These are phyloP conservation scores for Phyllostomus hastatus DNA, from an alignment of 2,113 vertebrate species.

Conservation along the genomic window DNA sequence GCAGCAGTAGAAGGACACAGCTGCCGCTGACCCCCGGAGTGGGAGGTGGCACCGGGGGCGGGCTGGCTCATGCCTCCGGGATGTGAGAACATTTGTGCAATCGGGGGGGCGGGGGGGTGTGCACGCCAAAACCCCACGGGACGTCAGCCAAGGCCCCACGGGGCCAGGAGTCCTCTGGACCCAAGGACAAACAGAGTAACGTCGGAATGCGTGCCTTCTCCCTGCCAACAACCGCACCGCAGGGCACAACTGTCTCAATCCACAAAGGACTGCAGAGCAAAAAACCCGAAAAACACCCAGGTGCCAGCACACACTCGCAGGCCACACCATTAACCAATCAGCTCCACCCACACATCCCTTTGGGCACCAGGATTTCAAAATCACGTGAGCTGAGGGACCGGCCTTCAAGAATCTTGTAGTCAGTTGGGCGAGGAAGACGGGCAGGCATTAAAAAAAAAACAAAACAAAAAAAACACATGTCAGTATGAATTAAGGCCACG, in stretches of 20 bases:
- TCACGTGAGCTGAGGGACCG: not conserved
- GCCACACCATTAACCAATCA: not conserved
- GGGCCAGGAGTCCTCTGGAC: not conserved
- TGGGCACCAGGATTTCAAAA: not conserved
- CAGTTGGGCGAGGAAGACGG: not conserved
- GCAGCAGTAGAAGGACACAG: conserved; percentile 17
- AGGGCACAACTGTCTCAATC: not conserved
- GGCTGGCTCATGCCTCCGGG: not conserved
- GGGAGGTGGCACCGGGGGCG: not conserved
- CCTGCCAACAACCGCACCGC: not conserved
- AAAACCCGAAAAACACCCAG: too few species aligned
- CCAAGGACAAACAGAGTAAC: fast-evolving
- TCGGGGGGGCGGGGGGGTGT: fast-evolving
- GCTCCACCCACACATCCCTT: not conserved
- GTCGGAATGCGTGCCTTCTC: not conserved
- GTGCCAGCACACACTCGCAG: too few species aligned
- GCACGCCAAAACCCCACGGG: not conserved
- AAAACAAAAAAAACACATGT: too few species aligned
- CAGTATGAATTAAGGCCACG: not conserved
- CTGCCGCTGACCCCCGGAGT: not conserved
- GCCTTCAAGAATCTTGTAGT: not conserved
- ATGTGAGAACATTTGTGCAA: not conserved
- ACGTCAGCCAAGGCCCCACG: fast-evolving
- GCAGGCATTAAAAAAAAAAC: not conserved
- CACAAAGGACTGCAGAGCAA: too few species aligned